phyloP scores from a whole-genome alignment of 1,140 invertebrate genomes.

The Acromyrmex heyeri region DNA sequence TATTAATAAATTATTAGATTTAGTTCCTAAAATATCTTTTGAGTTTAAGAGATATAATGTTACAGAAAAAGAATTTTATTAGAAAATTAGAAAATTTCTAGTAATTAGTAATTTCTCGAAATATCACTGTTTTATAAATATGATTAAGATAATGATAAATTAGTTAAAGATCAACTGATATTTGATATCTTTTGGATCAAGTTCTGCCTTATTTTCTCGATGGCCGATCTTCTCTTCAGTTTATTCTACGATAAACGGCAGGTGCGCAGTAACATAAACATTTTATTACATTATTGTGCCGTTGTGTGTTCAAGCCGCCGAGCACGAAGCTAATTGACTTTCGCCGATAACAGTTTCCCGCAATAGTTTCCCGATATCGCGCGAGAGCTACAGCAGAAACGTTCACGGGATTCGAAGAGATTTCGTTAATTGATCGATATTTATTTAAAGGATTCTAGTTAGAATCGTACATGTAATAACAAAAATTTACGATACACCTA shows the following conservation, averaged over 20 bases:
- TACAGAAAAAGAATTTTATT: not conserved
- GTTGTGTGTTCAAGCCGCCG: constrained; percentile 34
- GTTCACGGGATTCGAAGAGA: constrained; percentile 55
- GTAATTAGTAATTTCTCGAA: not conserved
- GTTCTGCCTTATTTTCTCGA: constrained; percentile 4
- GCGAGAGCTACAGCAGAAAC: constrained; percentile 15
- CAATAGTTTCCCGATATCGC: constrained; percentile 56
- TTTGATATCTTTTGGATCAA: not conserved
- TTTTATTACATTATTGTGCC: constrained; percentile 58
- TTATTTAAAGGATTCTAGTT: constrained; percentile 44
- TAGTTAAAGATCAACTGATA: constrained; percentile 2
- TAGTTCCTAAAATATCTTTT: not conserved
- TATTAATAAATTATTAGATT: not conserved
- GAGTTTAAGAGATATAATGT: not conserved
- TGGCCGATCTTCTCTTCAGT: constrained; percentile 20
- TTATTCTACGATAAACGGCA: constrained; percentile 53
- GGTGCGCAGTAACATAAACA: constrained; percentile 62
- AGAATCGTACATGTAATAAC: not conserved
- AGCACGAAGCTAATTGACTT: constrained; percentile 59
- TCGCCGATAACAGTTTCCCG: constrained; percentile 55
- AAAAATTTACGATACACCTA: constrained; percentile 21
- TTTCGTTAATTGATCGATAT: constrained; percentile 57
- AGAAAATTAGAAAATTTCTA: not conserved
- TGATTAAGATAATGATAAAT: not conserved
- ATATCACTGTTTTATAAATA: no score